Evolutionary conservation across 2,888 invertebrate genomes (phyloP), one percentile per base, ranked within the genome.

Genomic region (Pollenia amentaria): DNA sequence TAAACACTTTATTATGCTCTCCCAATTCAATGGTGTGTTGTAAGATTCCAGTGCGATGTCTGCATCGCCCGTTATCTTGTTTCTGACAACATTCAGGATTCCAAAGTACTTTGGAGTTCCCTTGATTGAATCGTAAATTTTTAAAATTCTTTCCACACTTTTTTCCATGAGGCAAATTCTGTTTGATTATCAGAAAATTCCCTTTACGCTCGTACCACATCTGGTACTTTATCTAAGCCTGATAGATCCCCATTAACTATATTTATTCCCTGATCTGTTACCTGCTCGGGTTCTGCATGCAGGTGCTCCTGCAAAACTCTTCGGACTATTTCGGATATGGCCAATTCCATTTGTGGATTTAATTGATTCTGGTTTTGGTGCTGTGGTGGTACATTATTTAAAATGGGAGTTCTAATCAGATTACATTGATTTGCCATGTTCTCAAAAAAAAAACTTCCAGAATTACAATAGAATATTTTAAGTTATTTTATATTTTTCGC

Each of bases 1-100:
- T 1, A 88, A 62, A 67, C 86, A 79, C 67, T 38, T 64, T 1
- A n/a, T 8, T 14, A 62, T 64, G 16, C 65, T 16, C 12, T 21
- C 14, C 67, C 67, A 67, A 14, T 67, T 48, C 9, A 44, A 12
- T 16, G 60, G 60, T 40, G 60, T n/a, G n/a, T n/a, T n/a, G n/a
- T n/a, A n/a, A n/a, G 29, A 29, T 29, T 57, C 57, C 2, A 57
- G 18, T 64, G 62, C 62, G 3, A 11, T 18, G 7, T 44, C 44
- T 6, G 44, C 18, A 18, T 12, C 18, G 16, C 44, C 64, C 12
- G 16, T 40, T 18, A 44, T 44, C 6, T 44, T 64, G 6, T 64
- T 64, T 4, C 12, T 40, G 12, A 64, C 44, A 16, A 18, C 12
- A 6, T 18, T 64, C 18, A 44, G 7, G 8, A 40, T 62, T 1